These are phyloP conservation scores for Pogonognathellus flavescens DNA, from an alignment of 1,140 invertebrate species.

Conservation along the genomic window DNA sequence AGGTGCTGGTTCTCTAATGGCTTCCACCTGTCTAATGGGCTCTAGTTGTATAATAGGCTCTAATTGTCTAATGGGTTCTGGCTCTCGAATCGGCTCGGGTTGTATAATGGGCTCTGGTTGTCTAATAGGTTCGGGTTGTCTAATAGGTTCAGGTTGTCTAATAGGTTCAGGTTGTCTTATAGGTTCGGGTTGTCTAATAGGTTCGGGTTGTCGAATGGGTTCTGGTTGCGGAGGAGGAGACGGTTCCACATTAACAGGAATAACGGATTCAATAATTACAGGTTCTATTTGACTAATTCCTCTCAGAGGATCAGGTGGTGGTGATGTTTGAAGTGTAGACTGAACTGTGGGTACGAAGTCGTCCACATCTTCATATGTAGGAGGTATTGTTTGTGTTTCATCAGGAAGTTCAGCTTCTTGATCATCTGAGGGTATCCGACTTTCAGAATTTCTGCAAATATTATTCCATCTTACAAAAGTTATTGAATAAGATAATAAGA, in stretches of 20 bases:
- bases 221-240: not conserved
- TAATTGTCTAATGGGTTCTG: not conserved
- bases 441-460: slow-evolving; percentile 46
- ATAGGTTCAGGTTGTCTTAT: not conserved
- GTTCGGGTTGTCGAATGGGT: not conserved
- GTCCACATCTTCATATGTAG: not conserved
- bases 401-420: slow-evolving; percentile 14
- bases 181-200: not conserved
- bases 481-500: too few species aligned
- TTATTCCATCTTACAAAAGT: too few species aligned
- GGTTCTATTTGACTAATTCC: not conserved
- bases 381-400: not conserved
- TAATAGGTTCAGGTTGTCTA: not conserved
- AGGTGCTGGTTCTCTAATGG: too few species aligned
- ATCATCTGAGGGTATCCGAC: slow-evolving; percentile 53
- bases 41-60: not conserved
- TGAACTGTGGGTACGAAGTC: not conserved
- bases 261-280: not conserved
- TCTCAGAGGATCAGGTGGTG: not conserved
- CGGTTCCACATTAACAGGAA: not conserved
- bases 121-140: not conserved
- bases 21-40: not conserved
- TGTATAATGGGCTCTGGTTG: not conserved
- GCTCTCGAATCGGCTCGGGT: not conserved
- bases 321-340: not conserved